Conservation (phyloP, 2,797 vertebrate species). For the Lepilemur septentrionalis region DNA sequence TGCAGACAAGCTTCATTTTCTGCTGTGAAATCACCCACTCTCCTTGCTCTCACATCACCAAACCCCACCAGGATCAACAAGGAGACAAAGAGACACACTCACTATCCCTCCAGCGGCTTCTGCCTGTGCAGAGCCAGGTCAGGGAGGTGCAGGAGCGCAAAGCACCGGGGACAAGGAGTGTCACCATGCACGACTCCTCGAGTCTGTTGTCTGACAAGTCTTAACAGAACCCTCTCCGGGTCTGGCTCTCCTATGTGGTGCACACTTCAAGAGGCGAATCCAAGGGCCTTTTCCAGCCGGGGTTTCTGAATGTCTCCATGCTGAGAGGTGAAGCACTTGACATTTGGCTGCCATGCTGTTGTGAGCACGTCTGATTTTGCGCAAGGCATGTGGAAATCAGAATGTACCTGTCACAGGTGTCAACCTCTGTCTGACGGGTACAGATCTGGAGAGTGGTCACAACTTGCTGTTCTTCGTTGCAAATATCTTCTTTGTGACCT, state of each 20-base stretch:
- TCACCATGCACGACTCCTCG: not conserved
- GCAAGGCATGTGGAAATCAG: conserved; percentile 82
- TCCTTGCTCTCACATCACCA: not conserved
- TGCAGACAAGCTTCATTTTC: not conserved
- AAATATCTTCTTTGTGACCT: conserved; percentile 83
- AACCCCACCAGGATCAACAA: not conserved
- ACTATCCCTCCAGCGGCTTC: not conserved
- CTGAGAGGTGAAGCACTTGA: conserved; percentile 81
- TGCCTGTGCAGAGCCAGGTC: not conserved
- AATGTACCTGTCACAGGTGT: conserved; percentile 86
- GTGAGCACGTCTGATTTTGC: conserved; percentile 77
- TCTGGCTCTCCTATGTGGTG: not conserved
- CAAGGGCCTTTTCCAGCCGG: conserved; percentile 27
- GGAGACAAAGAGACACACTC: not conserved
- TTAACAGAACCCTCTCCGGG: not conserved
- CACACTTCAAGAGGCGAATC: conserved; percentile 59
- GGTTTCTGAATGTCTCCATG: conserved; percentile 71
- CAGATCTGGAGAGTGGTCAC: conserved; percentile 79
- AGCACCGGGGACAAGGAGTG: not conserved
- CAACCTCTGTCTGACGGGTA: conserved; percentile 84
- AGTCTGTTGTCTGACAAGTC: conserved; percentile 44
- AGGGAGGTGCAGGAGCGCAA: not conserved
- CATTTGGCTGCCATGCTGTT: conserved; percentile 80
- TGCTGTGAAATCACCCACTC: not conserved
- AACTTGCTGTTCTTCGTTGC: conserved; percentile 81